Conservation (phyloP, 2,888 invertebrate genomes). For the Odontothrips loti region DNA sequence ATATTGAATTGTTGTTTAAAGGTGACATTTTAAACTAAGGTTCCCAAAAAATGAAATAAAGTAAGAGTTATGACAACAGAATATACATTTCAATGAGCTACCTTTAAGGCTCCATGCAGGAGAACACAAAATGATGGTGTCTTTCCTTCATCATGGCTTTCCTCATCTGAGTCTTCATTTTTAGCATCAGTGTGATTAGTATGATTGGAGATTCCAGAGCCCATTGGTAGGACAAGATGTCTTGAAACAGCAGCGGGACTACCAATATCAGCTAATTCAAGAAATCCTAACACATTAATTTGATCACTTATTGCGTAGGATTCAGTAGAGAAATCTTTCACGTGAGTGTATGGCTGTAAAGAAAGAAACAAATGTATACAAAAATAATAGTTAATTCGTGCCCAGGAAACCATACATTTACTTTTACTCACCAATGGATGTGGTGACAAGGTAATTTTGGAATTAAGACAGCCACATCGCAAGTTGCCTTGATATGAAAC, state of each 20-base stretch:
- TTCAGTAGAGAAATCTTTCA: constrained; percentile 60
- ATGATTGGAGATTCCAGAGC: not conserved
- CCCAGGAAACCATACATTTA: not conserved
- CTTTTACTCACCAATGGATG: constrained; percentile 57
- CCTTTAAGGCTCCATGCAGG: constrained; percentile 86
- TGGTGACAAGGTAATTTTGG: constrained; percentile 68
- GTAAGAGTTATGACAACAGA: constrained; percentile 30
- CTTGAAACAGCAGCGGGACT: constrained; percentile 88
- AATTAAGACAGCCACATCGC: constrained; percentile 70
- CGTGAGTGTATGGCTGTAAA: constrained; percentile 53
- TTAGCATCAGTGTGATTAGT: constrained; percentile 36
- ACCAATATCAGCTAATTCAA: constrained; percentile 81
- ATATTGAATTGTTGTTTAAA: constrained; percentile 17
- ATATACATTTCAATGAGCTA: constrained; percentile 41
- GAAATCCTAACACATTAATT: constrained; percentile 81
- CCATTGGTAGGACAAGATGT: constrained; percentile 76
- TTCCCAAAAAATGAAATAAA: not conserved
- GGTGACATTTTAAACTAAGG: constrained; percentile 17
- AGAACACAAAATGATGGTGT: constrained; percentile 87
- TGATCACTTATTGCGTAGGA: constrained; percentile 63
- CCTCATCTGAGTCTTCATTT: constrained; percentile 51
- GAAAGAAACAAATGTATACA: constrained; percentile 27
- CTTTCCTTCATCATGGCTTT: constrained; percentile 66
- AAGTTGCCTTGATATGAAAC: constrained; percentile 66
- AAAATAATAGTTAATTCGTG: constrained; percentile 3